Evolutionary conservation across 1,140 invertebrate genomes (phyloP).

Genomic region (Drosophila busckii): DNA sequence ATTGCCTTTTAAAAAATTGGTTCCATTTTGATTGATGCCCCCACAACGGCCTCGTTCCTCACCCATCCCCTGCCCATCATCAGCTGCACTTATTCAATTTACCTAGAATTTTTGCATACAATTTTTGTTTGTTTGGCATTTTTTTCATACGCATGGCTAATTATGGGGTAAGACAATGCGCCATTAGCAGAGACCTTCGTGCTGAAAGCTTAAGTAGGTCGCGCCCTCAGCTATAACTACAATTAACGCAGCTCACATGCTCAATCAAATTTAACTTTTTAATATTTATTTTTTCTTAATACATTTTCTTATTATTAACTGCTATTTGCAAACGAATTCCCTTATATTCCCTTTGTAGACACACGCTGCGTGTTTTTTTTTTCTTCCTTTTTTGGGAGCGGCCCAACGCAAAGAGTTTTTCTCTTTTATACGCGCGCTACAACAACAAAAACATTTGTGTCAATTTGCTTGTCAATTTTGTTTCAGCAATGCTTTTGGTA

Average conservation of each 20-base stretch:
- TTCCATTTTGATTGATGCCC: constrained; percentile 11
- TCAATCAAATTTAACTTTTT: not conserved
- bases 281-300: not conserved
- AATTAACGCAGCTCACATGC: not conserved
- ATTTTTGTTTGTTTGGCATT: constrained; percentile 1
- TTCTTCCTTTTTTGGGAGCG: constrained; percentile 25
- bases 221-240: constrained; percentile 8
- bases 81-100: constrained; percentile 62
- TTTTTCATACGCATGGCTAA: constrained; percentile 7
- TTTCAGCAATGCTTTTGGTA: constrained; percentile 21
- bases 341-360: too few relatives aligned
- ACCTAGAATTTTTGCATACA: constrained; percentile 7
- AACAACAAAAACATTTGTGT: too few relatives aligned
- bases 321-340: too few relatives aligned
- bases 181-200: constrained; percentile 12
- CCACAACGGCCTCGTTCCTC: constrained; percentile 7
- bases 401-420: constrained; percentile 12
- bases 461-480: constrained; percentile 1
- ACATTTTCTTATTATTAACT: not conserved
- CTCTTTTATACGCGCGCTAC: too few relatives aligned
- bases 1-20: constrained; percentile 13
- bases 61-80: too few relatives aligned
- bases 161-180: constrained; percentile 7
- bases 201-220: constrained; percentile 22
- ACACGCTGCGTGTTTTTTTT: constrained; percentile 7